phyloP scores from a whole-genome alignment of 2,888 invertebrate genomes.

The Andrena fulva region DNA sequence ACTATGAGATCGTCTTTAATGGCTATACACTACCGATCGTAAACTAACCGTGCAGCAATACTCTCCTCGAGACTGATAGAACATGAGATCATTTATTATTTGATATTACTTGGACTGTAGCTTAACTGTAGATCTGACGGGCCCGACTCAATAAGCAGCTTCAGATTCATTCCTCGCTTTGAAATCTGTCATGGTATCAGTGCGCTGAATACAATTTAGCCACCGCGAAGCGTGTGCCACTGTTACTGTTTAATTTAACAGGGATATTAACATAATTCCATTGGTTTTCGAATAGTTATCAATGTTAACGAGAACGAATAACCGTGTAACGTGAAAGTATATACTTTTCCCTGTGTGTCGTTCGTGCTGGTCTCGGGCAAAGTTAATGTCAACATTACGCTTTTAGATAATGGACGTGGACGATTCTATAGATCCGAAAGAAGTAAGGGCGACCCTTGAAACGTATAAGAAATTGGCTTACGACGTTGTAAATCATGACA shows the following conservation, averaged over 20 bases:
- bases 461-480: slow-evolving; percentile 82
- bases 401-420: slow-evolving; percentile 74
- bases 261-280: slow-evolving; percentile 7
- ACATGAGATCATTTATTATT: slow-evolving; percentile 9
- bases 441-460: slow-evolving; percentile 80
- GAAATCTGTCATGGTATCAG: slow-evolving; percentile 39
- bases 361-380: slow-evolving; percentile 8
- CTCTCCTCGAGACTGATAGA: not conserved
- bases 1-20: not conserved
- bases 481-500: slow-evolving; percentile 82
- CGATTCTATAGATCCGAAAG: slow-evolving; percentile 79
- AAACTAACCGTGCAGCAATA: not conserved
- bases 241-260: slow-evolving; percentile 7
- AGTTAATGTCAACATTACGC: slow-evolving; percentile 63
- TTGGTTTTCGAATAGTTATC: slow-evolving; percentile 2
- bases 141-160: slow-evolving; percentile 14
- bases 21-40: not conserved
- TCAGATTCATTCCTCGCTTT: slow-evolving; percentile 15
- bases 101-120: slow-evolving; percentile 13
- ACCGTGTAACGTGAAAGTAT: slow-evolving; percentile 8
- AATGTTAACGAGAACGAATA: not conserved
- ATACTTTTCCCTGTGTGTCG: slow-evolving; percentile 13
- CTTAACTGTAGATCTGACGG: not conserved
- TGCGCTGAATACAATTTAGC: slow-evolving; percentile 4
- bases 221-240: slow-evolving; percentile 5